phyloP scores from a whole-genome alignment of 2,113 vertebrate genomes.

The Dromiciops gliroides region DNA sequence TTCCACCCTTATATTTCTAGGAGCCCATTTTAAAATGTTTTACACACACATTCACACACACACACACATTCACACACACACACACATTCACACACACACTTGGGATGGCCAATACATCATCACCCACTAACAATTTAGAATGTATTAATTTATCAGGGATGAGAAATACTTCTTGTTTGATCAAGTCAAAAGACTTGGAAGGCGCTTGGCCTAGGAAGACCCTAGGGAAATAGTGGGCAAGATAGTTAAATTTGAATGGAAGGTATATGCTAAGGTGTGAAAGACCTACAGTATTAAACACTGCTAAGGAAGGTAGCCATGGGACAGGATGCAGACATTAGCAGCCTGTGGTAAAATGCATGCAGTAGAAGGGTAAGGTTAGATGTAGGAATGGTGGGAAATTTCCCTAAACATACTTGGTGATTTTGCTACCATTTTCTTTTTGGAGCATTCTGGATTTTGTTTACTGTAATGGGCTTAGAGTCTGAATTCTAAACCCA shows the following conservation, averaged over 20 bases:
- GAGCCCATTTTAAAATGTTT: not conserved
- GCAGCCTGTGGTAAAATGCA: too few relatives aligned
- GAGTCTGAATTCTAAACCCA: not conserved
- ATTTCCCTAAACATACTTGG: too few relatives aligned
- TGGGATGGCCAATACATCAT: not conserved
- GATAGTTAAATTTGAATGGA: not conserved
- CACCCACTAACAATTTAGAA: not conserved
- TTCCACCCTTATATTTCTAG: not conserved
- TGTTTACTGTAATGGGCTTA: not conserved
- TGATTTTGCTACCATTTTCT: not conserved
- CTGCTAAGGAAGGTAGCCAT: too few relatives aligned
- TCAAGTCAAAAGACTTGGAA: not conserved
- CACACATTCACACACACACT: too few relatives aligned
- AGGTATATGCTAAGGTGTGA: not conserved
- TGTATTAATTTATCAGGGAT: not conserved
- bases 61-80: too few relatives aligned
- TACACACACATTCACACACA: too few relatives aligned
- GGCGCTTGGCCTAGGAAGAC: too few relatives aligned
- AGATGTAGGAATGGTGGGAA: too few relatives aligned
- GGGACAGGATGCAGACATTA: too few relatives aligned
- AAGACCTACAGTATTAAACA: not conserved
- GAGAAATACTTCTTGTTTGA: not conserved
- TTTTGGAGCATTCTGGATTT: not conserved
- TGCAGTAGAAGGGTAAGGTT: too few relatives aligned
- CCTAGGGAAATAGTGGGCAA: not conserved